A percentile compares a stretch with the other conserved stretches of the same genome.
phyloP scores from a whole-genome alignment of 2,113 vertebrate species.

The Platichthys flesus region DNA sequence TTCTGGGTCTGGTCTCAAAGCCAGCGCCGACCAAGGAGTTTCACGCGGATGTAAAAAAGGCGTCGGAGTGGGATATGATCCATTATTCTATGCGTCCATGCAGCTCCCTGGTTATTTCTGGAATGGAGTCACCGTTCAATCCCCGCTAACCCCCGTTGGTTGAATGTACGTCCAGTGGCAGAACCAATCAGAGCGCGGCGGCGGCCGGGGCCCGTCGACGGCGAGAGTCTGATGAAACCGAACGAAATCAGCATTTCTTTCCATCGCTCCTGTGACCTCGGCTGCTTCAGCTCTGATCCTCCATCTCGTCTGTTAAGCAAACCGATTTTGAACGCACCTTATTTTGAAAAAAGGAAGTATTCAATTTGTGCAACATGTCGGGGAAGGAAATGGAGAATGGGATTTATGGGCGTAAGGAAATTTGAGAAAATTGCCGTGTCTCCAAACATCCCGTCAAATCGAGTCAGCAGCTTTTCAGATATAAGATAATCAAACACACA shows the following conservation, averaged over 20 bases:
- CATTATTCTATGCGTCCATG: conserved; percentile 3
- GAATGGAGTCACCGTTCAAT: conserved; percentile 28
- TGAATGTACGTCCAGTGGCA: conserved; percentile 37
- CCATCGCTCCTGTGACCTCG: conserved; percentile 15
- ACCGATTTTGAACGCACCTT: conserved; percentile 16
- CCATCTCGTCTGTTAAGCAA: conserved; percentile 7
- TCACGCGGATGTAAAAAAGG: not conserved
- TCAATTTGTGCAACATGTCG: conserved; percentile 56
- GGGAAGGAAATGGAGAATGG: conserved; percentile 45
- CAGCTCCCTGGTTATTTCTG: conserved; percentile 33
- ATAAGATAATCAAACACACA: conserved; percentile 20
- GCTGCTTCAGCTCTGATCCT: conserved; percentile 34
- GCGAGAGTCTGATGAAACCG: conserved; percentile 75
- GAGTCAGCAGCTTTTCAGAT: conserved; percentile 21
- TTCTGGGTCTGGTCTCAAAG: too few relatives aligned
- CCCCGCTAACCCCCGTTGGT: conserved; percentile 27
- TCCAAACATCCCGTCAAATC: conserved; percentile 11
- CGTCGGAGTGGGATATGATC: conserved; percentile 32
- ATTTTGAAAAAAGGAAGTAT: conserved; percentile 21
- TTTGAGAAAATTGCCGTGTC: not conserved
- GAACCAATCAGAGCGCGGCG: conserved; percentile 8
- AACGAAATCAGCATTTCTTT: conserved; percentile 68
- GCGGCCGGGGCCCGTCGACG: conserved; percentile 36
- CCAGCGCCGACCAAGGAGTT: too few relatives aligned
- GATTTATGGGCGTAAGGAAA: conserved; percentile 37